A percentile compares a stretch with the other conserved stretches of the same genome.
Conservation (phyloP, 2,113 vertebrate species). For the Terrapene triunguis region DNA sequence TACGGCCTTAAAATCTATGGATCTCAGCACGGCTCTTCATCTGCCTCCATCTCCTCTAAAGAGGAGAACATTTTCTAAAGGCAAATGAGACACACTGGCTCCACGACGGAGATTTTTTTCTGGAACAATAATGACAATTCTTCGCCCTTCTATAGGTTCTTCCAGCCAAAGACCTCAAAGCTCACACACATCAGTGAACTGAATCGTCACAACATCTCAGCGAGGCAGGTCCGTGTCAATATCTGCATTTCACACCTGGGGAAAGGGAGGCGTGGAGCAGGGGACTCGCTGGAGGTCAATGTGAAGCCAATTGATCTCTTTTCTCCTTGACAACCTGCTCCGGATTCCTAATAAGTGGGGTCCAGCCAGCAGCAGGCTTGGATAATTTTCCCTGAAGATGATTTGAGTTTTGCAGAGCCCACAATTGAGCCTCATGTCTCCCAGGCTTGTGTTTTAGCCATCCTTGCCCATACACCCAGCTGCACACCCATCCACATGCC, state of each 20-base stretch:
- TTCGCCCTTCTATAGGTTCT: background rate
- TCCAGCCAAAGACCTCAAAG: rapidly evolving
- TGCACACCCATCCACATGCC: background rate
- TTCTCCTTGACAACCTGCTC: slow-evolving; percentile 55
- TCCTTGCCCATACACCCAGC: background rate
- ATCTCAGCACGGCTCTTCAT: background rate
- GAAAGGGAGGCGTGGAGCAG: background rate
- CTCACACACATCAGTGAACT: background rate
- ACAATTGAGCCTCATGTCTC: background rate
- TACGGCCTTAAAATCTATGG: background rate
- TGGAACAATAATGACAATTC: background rate
- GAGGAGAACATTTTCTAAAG: background rate
- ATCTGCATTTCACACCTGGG: background rate
- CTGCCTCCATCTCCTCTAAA: rapidly evolving
- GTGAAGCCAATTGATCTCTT: slow-evolving; percentile 69
- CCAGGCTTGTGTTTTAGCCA: background rate
- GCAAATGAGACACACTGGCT: background rate
- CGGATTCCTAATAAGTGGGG: slow-evolving; percentile 61
- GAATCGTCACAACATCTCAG: background rate
- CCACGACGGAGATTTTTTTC: background rate
- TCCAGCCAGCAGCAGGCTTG: slow-evolving; percentile 19
- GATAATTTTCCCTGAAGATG: slow-evolving; percentile 53
- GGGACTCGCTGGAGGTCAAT: slow-evolving; percentile 58
- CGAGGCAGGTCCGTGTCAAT: background rate
- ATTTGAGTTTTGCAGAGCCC: slow-evolving; percentile 35